Conservation (phyloP, 2,113 vertebrate species). For the Marcusenius ussheri region DNA sequence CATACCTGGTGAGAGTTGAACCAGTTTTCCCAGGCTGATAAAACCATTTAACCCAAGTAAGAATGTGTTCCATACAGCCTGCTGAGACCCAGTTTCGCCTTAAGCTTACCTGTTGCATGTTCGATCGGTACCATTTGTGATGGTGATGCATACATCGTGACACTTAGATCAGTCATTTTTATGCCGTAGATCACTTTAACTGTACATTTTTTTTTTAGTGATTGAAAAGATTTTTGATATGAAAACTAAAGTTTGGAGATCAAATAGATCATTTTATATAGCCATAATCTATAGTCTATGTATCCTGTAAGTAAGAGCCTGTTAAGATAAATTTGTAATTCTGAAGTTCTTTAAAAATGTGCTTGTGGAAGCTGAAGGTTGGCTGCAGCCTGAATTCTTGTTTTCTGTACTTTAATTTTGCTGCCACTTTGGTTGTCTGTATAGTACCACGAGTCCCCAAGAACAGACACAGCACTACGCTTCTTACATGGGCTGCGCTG, state of each 20-base stretch:
- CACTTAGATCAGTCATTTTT: neutral
- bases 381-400: neutral
- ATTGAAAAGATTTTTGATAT: neutral
- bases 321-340: neutral
- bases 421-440: neutral
- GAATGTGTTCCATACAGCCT: neutral
- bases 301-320: neutral
- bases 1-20: neutral
- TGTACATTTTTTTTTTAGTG: neutral
- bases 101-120: neutral
- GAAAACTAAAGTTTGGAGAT: neutral
- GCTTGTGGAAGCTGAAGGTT: neutral
- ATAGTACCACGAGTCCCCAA: neutral
- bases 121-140: neutral
- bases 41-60: neutral
- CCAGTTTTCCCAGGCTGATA: conserved; percentile 4
- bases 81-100: neutral
- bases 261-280: neutral
- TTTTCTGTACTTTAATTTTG: neutral
- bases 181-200: neutral
- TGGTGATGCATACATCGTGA: neutral
- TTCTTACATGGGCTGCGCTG: neutral
- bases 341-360: neutral
- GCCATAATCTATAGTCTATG: neutral
- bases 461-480: neutral